Conservation (phyloP, 2,888 invertebrate species). For the Drosophila cyrtoloma region DNA sequence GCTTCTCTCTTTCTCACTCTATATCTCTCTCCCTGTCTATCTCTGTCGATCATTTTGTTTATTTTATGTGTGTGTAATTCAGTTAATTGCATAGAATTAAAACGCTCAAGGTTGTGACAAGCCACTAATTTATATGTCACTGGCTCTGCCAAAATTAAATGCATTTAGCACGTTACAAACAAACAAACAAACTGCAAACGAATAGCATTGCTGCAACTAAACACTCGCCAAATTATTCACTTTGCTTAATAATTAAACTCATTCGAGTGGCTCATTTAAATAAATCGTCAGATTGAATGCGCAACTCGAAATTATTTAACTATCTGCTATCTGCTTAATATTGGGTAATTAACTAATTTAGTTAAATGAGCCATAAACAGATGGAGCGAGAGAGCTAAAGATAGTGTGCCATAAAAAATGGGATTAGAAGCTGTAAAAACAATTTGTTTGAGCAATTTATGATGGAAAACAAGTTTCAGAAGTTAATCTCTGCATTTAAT, state of each 20-base stretch:
- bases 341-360: conserved; percentile 41
- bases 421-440: conserved; percentile 24
- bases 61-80: conserved; percentile 60
- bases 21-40: not conserved
- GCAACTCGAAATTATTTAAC: conserved; percentile 13
- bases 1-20: not conserved
- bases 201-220: conserved; percentile 22
- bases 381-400: not conserved
- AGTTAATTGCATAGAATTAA: conserved; percentile 76
- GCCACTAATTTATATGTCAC: conserved; percentile 78
- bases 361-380: conserved; percentile 63
- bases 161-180: conserved; percentile 66
- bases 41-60: conserved; percentile 20
- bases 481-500: not conserved
- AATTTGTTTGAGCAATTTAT: conserved; percentile 32
- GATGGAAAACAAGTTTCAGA: conserved; percentile 39
- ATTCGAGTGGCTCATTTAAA: conserved; percentile 69
- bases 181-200: conserved; percentile 1
- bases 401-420: conserved; percentile 37
- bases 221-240: conserved; percentile 38
- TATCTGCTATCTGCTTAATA: conserved; percentile 19
- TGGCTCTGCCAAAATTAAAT: conserved; percentile 79
- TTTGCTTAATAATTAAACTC: conserved; percentile 67
- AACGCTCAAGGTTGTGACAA: conserved; percentile 68
- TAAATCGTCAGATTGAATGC: conserved; percentile 45